Base-by-base conservation (phyloP, 2,888 invertebrate species). In the Nemotelus pantherinus region DNA sequence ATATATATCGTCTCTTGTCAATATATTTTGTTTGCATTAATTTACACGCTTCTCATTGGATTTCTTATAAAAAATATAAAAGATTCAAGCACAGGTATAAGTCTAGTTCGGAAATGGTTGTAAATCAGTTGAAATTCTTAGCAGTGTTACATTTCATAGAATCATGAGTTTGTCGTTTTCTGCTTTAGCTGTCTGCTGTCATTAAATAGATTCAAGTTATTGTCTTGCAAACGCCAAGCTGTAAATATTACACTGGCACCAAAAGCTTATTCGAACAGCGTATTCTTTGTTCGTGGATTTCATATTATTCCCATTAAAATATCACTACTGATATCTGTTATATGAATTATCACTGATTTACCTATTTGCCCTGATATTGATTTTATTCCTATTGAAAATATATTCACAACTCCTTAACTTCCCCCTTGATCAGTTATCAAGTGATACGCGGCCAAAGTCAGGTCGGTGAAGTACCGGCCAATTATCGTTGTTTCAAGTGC, bases 401-500 rank as follows among this genome's bases (percentile, higher is more conserved):
- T 25, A 25, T 25, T 25, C 25, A 25, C 6, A 53, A 55, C 9
- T 70, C 43, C 67, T 67, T 76, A 57, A 67, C 65, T 65, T 65
- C 79, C 82, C 80, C 80, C 82, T 82, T 80, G 90, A 90, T 79
- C 86, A 97, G 97, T 86, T 97, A 97, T 87, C 91, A 94, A 87
- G 95, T 94, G 88, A 93, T 95, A 84, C 92, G 94, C 84, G 95
- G 95, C 78, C 94, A 95, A 74, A 94, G 93, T 86, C 96, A 96
- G 89, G 91, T 93, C 82, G 98, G 97, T 47, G 92, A 93, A 82
- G 96, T 98, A 43, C 98, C 98, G 76, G 87, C 93, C n/a, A 93
- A 92, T 84, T 99, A 99, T 88, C 91, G 94, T 70, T 99, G 99
- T 87, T 95, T 94, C 85, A 95, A 95, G 87, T 99, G 99, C 88